phyloP scores from a whole-genome alignment of 2,888 invertebrate genomes.

The Chloroclystis v-ata region DNA sequence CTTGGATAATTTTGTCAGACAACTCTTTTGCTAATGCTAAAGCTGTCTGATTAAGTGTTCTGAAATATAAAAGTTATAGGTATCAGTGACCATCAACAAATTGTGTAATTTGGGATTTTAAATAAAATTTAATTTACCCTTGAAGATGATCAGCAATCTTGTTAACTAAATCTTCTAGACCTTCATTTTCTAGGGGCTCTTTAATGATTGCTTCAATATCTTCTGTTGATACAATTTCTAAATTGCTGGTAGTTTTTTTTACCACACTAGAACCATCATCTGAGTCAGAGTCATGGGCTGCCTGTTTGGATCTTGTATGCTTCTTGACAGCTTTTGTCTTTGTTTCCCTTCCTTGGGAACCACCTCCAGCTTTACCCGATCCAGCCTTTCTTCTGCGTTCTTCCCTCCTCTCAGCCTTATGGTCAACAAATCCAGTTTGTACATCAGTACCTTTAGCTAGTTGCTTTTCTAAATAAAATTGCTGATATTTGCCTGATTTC shows the following conservation, averaged over 20 bases:
- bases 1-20: slow-evolving; percentile 85
- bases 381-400: slow-evolving; percentile 93
- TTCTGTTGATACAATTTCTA: slow-evolving; percentile 81
- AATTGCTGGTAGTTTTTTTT: slow-evolving; percentile 57
- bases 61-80: slow-evolving; percentile 42
- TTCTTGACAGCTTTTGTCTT: slow-evolving; percentile 97
- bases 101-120: no score
- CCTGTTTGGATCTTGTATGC: slow-evolving; percentile 78
- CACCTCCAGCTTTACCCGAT: slow-evolving; percentile 93
- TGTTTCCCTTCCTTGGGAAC: slow-evolving; percentile 95
- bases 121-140: slow-evolving; percentile 61
- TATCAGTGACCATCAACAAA: no score
- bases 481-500: slow-evolving; percentile 86
- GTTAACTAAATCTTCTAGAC: slow-evolving; percentile 82
- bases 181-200: slow-evolving; percentile 82
- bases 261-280: slow-evolving; percentile 74
- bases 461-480: slow-evolving; percentile 83
- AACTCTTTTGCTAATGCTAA: slow-evolving; percentile 83
- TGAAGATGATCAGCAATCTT: slow-evolving; percentile 84
- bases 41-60: slow-evolving; percentile 82
- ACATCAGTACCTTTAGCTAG: slow-evolving; percentile 65
- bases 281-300: slow-evolving; percentile 82
- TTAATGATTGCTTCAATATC: slow-evolving; percentile 83
- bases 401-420: slow-evolving; percentile 86
- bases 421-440: slow-evolving; percentile 60